phyloP scores from a whole-genome alignment of 2,888 invertebrate genomes.

The Platycheirus albimanus region DNA sequence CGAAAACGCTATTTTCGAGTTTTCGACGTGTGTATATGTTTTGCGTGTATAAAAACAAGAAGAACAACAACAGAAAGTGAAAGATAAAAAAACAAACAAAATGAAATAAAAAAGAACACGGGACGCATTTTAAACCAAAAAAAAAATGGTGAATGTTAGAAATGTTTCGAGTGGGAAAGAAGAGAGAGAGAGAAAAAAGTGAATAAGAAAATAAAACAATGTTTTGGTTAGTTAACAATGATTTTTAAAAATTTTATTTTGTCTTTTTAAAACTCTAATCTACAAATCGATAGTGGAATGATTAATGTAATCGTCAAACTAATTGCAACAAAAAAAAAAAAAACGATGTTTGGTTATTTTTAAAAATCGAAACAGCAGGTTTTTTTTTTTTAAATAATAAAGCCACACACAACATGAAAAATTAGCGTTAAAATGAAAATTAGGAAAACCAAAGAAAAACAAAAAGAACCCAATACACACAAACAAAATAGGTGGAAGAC shows the following conservation, averaged over 20 bases:
- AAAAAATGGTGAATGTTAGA: conserved; percentile 44
- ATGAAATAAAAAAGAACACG: conserved; percentile 30
- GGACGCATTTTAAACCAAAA: conserved; percentile 15
- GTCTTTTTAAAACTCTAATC: conserved; percentile 51
- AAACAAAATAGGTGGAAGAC: conserved; percentile 48
- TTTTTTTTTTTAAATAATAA: conserved; percentile 3
- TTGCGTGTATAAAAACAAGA: conserved; percentile 24
- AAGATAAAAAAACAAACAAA: conserved; percentile 42
- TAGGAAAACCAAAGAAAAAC: conserved; percentile 44
- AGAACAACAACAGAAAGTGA: conserved; percentile 42
- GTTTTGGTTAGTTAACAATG: conserved; percentile 63
- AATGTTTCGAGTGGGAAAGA: conserved; percentile 8
- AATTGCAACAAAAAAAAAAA: conserved; percentile 33
- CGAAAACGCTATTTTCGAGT: conserved; percentile 82
- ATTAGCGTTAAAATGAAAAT: conserved; percentile 44
- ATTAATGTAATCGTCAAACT: conserved; percentile 74
- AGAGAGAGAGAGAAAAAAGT: conserved; percentile 47
- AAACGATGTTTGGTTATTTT: no score
- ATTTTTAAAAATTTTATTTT: conserved; percentile 48
- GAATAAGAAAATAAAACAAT: conserved; percentile 51
- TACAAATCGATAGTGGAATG: conserved; percentile 74
- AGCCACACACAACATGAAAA: conserved; percentile 35
- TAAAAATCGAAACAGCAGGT: conserved; percentile 22
- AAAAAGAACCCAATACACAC: conserved; percentile 39
- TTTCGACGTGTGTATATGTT: neutral